Evolutionary conservation across 2,113 vertebrate genomes (phyloP), one percentile per base, ranked within the genome.

Genomic region (Tor tambroides): DNA sequence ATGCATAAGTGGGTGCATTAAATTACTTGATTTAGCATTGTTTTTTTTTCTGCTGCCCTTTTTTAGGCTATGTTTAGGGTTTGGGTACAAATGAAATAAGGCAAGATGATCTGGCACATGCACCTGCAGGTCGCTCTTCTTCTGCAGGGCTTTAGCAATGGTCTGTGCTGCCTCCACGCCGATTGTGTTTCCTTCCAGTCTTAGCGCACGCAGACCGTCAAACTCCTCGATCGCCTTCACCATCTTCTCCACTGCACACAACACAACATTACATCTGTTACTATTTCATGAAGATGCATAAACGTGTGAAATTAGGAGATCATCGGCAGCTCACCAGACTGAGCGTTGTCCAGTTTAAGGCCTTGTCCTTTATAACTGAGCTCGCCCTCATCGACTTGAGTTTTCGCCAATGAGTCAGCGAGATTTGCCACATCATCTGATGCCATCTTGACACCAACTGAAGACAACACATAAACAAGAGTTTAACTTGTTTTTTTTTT

Each of bases 311-410:
- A 51, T 32, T 11, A 38, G 2, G 7, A 30, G 30, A 71, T 28
- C 4, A 14, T 10, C 28, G 15, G 0, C 35, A 67, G 6, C 96
- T 95, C 93, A 99, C 98, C 98, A 91, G 98, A 98, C 49, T 97
- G 89, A 0, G 96, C 97, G 54, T 96, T 96, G 88, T 99, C 96
- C 87, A 99, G 96, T 90, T 99, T 99, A 83, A 97, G 94, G 41
- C 96, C 96, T 90, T 96, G 96, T 87, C 97, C 98, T 94, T 98
- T 98, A 93, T 98, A 99, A 91, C 97, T 98, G 90, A 99, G 91
- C 91, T 98, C 97, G 88, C 96, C 96, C 0, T 96, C 97, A 0
- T 93, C 95, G 41, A 99, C 97, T 90, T 95, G 96, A n/a, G 97
- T 94, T 92, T 96, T 97, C 89, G 98, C 97, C 91, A 99, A 95